Evolutionary conservation across 2,797 vertebrate genomes (phyloP).

Genomic region (Zenarchopterus dispar): DNA sequence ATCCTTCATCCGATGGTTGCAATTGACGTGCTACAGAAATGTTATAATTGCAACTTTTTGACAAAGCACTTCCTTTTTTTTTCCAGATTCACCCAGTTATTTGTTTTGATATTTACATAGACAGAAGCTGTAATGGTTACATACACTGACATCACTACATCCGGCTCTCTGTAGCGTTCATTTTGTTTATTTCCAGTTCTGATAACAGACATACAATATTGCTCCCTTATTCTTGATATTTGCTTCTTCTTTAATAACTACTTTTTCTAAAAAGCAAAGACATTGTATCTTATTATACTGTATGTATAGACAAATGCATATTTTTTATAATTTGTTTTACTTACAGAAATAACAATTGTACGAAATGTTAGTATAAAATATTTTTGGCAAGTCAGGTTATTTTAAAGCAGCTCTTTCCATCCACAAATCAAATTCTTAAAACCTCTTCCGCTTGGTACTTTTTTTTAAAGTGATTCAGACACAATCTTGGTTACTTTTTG

Average conservation of each 20-base stretch:
- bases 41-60: background rate
- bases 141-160: background rate
- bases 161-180: background rate
- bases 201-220: background rate
- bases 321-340: background rate
- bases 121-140: background rate
- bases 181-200: background rate
- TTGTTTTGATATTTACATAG: too few relatives aligned
- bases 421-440: conserved; percentile 28
- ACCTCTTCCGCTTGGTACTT: conserved; percentile 29
- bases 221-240: too few relatives aligned
- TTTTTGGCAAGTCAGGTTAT: conserved; percentile 2
- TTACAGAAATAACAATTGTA: conserved; percentile 13
- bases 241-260: too few relatives aligned
- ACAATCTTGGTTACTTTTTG: conserved; percentile 64
- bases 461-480: conserved; percentile 47
- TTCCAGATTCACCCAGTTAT: background rate
- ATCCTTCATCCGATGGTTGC: conserved; percentile 7
- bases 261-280: too few relatives aligned
- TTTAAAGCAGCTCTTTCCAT: background rate
- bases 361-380: conserved; percentile 7
- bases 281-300: background rate
- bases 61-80: background rate
- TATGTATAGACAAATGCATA: background rate
- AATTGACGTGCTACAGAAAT: conserved; percentile 8